A percentile compares a stretch with the other conserved stretches of the same genome.
These are phyloP conservation scores for Pluvialis apricaria DNA, from an alignment of 2,113 vertebrate genomes.

Conservation along the genomic window DNA sequence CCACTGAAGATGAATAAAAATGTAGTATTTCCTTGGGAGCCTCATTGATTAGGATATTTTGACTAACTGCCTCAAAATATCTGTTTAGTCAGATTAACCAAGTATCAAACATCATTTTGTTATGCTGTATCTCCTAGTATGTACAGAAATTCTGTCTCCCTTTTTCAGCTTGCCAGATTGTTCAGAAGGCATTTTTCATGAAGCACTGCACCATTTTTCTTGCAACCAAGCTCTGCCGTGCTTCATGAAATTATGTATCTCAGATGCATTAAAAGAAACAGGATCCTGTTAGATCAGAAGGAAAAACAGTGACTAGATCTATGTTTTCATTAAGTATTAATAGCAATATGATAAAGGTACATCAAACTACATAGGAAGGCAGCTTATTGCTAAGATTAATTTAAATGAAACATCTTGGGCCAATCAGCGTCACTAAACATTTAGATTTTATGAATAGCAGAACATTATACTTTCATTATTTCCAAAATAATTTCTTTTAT, in stretches of 20 bases:
- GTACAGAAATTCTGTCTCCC: background rate
- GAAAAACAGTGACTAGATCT: background rate
- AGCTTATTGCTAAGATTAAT: background rate
- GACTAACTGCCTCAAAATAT: background rate
- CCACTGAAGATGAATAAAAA: background rate
- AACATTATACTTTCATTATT: background rate
- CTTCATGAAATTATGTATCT: background rate
- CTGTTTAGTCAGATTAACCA: background rate
- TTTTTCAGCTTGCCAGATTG: background rate
- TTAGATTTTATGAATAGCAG: background rate
- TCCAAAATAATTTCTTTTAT: background rate
- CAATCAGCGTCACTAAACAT: background rate
- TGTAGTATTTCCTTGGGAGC: background rate
- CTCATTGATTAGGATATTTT: background rate
- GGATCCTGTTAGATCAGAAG: background rate
- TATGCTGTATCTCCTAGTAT: background rate
- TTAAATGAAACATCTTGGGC: background rate
- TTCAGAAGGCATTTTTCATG: background rate
- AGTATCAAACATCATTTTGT: background rate
- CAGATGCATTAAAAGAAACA: background rate
- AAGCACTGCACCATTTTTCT: background rate
- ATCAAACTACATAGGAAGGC: background rate
- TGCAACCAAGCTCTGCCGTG: background rate
- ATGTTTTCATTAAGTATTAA: background rate
- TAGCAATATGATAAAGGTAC: background rate